Base-by-base conservation (phyloP, 2,888 invertebrate genomes). In the Euproctis similis region DNA sequence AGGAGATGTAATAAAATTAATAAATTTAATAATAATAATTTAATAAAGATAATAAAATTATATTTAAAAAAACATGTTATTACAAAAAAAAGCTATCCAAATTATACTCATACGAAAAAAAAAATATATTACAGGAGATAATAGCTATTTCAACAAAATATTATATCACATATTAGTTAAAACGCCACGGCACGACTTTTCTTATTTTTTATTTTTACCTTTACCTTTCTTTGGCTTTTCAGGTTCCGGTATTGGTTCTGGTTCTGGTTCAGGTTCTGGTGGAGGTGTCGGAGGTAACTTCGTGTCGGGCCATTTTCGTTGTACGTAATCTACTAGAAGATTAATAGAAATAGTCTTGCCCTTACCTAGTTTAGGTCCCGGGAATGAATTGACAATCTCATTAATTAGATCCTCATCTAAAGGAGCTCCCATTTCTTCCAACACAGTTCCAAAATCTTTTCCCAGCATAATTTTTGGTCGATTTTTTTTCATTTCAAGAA, bases 271-370 rank as follows among this genome's bases (percentile, higher is more conserved):
- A 0, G 43, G 48, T 40, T 68, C 64, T 1, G 69, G 66, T 0
- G 62, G 64, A 4, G 72, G 69, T 5, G 70, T 69, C 0, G 60
- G 59, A 1, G 70, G 74, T 14, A 76, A 34, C 14, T 62, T 46
- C 8, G 59, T 59, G 1, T 74, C 71, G 2, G 77, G 76, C 74
- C 75, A 77, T 44, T 67, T 67, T 12, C 69, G 54, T 25, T 46
- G 50, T n/a, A 70, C 43, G 36, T 55, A 77, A 9, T 76, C 75
- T 1, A 49, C 62, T 18, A 74, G 11, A 5, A 29, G 12, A 4
- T 19, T 37, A 2, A 76, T 26, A 48, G 66, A 47, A 10, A 77
- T 49, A 3, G 46, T 55, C 36, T 60, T 73, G 1, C 36, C 4
- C 1, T 36, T 4, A 2, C 39, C 28, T 10, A 31, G 28, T 24